Evolutionary conservation across 1,140 invertebrate genomes (phyloP).

Genomic region (Nephotettix cincticeps): DNA sequence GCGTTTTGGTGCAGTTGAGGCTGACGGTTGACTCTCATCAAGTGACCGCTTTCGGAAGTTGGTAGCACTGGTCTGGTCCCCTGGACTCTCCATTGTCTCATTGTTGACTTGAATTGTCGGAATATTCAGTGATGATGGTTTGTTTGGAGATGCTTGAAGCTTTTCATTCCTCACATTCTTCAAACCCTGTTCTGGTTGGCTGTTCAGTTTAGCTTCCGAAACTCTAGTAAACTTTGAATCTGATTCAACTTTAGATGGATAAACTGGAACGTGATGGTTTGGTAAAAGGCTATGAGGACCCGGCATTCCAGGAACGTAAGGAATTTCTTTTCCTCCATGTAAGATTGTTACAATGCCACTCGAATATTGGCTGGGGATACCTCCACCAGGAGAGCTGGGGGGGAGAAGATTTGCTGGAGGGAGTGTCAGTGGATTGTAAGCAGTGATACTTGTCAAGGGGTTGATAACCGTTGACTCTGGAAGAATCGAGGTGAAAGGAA

Average conservation of each 20-base stretch:
- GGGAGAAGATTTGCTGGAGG: conserved; percentile 43
- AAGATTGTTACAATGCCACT: conserved; percentile 43
- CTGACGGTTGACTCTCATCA: neutral
- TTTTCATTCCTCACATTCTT: neutral
- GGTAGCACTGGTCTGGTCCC: neutral
- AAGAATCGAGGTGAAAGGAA: conserved; percentile 44
- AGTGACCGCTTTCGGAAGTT: neutral
- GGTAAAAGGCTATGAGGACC: conserved; percentile 55
- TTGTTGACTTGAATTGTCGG: neutral
- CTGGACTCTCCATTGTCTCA: conserved; percentile 10
- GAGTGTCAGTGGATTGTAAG: conserved; percentile 67
- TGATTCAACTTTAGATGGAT: neutral
- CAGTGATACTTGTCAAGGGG: conserved; percentile 58
- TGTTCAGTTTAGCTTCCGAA: neutral
- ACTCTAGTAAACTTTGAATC: neutral
- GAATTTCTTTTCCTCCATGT: conserved; percentile 69
- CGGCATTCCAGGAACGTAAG: conserved; percentile 82
- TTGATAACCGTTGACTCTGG: conserved; percentile 47
- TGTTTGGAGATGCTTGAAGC: neutral
- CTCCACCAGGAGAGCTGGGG: neutral
- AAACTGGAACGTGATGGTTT: conserved; percentile 19
- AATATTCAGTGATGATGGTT: conserved; percentile 11
- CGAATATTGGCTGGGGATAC: conserved; percentile 18
- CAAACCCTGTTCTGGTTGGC: neutral
- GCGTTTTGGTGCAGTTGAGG: neutral